phyloP scores from a whole-genome alignment of 2,888 invertebrate genomes.

The Epistrophella euchroma region DNA sequence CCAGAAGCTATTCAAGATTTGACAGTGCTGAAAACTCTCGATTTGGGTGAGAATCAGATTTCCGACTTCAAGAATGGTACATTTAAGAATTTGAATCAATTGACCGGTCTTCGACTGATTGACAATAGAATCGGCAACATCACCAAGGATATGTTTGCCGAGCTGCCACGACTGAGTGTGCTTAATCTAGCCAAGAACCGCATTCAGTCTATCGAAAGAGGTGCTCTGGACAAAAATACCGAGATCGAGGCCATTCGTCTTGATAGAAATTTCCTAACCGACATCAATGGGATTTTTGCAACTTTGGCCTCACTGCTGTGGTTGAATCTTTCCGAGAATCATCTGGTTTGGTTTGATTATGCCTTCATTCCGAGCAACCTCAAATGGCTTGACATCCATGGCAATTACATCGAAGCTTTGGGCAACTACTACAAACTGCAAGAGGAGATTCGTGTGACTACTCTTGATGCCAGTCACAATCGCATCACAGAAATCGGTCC shows the following conservation, averaged over 20 bases:
- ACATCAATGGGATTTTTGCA: conserved; percentile 95
- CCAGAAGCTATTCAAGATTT: conserved; percentile 93
- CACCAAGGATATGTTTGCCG: conserved; percentile 93
- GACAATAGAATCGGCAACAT: conserved; percentile 95
- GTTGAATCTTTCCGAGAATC: conserved; percentile 95
- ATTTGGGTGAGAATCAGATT: conserved; percentile 96
- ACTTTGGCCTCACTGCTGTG: conserved; percentile 93
- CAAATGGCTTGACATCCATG: conserved; percentile 95
- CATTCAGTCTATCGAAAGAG: conserved; percentile 92
- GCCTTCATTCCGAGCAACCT: conserved; percentile 95
- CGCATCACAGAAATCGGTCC: conserved; percentile 92
- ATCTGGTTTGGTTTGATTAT: conserved; percentile 96
- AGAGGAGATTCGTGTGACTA: conserved; percentile 91
- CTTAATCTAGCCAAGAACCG: conserved; percentile 95
- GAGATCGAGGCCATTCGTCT: conserved; percentile 94
- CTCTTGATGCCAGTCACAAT: conserved; percentile 95
- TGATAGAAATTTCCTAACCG: conserved; percentile 94
- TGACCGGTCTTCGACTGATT: conserved; percentile 94
- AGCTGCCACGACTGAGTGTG: conserved; percentile 92
- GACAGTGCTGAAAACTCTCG: conserved; percentile 93
- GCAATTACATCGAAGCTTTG: conserved; percentile 94
- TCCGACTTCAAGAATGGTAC: conserved; percentile 92
- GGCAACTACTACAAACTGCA: conserved; percentile 95
- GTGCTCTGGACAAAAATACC: conserved; percentile 91
- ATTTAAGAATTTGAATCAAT: conserved; percentile 92